Evolutionary conservation across 2,113 vertebrate genomes (phyloP).

Genomic region (Gobius niger): DNA sequence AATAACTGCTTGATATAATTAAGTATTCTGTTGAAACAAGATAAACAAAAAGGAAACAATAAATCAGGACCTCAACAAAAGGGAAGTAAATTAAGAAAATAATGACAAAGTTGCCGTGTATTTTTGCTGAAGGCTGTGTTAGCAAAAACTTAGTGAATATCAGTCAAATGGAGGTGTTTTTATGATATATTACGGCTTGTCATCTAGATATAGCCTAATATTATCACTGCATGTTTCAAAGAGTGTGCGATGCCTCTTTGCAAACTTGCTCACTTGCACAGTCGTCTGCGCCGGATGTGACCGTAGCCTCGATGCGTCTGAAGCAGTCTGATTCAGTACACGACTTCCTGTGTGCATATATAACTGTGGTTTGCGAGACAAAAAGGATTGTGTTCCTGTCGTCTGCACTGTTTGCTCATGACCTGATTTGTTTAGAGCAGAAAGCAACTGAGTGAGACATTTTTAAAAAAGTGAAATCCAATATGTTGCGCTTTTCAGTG

Average conservation of each 20-base stretch:
- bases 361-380: not conserved
- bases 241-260: conserved; percentile 11
- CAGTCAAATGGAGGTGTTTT: no score
- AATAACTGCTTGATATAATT: no score
- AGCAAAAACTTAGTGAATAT: no score
- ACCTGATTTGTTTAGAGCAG: conserved; percentile 1
- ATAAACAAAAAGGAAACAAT: no score
- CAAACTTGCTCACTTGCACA: conserved; percentile 19
- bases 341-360: conserved; percentile 12
- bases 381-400: not conserved
- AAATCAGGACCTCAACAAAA: no score
- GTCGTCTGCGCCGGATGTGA: conserved; percentile 56
- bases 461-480: not conserved
- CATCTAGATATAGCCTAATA: no score
- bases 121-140: no score
- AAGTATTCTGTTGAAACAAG: no score
- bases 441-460: not conserved
- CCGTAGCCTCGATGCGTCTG: not conserved
- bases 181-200: no score
- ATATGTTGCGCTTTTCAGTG: conserved; percentile 76
- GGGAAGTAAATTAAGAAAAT: no score
- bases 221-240: not conserved
- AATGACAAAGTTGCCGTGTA: no score
- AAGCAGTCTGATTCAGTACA: not conserved
- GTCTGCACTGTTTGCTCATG: conserved; percentile 1